Percentiles rank a stretch among this genome's conserved stretches.
phyloP scores from a whole-genome alignment of 2,888 invertebrate genomes.

The Gastracanthus pulcherrimus region DNA sequence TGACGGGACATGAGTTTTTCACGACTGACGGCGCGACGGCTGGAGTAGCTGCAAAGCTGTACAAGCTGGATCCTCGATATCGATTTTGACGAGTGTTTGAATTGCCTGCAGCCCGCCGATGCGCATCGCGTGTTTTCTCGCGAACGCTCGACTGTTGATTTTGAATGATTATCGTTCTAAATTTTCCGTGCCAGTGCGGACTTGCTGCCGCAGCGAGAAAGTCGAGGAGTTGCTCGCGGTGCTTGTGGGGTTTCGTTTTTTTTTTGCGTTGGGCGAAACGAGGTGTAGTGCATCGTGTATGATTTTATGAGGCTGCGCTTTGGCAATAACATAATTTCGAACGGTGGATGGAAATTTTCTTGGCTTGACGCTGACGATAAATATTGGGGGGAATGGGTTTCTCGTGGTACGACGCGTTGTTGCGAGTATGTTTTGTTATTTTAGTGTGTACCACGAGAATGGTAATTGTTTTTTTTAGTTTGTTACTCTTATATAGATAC shows the following conservation, averaged over 20 bases:
- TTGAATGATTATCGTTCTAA: conserved; percentile 51
- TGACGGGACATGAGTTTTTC: conserved; percentile 11
- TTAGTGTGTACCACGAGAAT: not conserved
- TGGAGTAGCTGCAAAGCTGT: too few species aligned
- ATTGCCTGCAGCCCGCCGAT: not conserved
- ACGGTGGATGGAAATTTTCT: conserved; percentile 32
- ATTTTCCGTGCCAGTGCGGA: conserved; percentile 5
- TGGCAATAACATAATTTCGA: conserved; percentile 51
- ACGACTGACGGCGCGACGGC: not conserved
- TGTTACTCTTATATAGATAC: too few species aligned
- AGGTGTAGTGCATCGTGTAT: conserved; percentile 13
- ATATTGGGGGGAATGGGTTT: conserved; percentile 35
- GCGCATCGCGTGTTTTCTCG: not conserved
- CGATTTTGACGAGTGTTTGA: conserved; percentile 47
- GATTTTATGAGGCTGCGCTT: conserved; percentile 45
- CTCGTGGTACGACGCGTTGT: conserved; percentile 2
- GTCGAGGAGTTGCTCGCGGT: not conserved
- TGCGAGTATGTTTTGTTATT: not conserved
- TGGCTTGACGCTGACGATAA: conserved; percentile 39
- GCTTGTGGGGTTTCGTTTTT: not conserved
- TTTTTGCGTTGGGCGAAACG: not conserved
- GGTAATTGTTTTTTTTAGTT: not conserved
- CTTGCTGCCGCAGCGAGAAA: conserved; percentile 29
- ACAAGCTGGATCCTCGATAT: conserved; percentile 19
- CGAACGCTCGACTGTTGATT: conserved; percentile 22